Percentiles rank a stretch among this genome's conserved stretches.
phyloP scores from a whole-genome alignment of 1,140 invertebrate species.

The Cephus cinctus region DNA sequence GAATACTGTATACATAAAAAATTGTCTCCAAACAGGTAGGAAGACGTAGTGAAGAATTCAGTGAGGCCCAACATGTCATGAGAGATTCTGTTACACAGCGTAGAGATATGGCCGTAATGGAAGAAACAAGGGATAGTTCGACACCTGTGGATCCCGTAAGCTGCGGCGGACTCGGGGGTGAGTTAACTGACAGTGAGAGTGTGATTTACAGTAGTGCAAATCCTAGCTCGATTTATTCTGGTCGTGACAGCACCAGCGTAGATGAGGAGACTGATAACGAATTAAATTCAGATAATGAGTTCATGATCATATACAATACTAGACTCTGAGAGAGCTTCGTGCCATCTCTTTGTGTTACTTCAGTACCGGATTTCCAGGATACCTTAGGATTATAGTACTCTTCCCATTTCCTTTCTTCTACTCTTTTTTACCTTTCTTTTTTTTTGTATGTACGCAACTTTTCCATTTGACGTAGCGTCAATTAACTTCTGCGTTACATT shows the following conservation, averaged over 20 bases:
- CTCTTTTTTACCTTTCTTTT: too few relatives aligned
- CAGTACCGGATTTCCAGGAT: too few relatives aligned
- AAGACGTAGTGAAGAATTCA: slow-evolving; percentile 72
- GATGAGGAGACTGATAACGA: slow-evolving; percentile 21
- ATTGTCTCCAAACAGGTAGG: slow-evolving; percentile 60
- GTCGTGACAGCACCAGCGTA: slow-evolving; percentile 8
- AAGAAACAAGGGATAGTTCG: slow-evolving; percentile 42
- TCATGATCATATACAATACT: slow-evolving; percentile 42
- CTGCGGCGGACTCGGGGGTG: slow-evolving; percentile 49
- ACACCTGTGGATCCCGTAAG: slow-evolving; percentile 41
- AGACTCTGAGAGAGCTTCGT: slow-evolving; percentile 29
- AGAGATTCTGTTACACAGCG: slow-evolving; percentile 52
- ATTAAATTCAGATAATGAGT: slow-evolving; percentile 32
- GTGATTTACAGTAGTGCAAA: slow-evolving; percentile 20
- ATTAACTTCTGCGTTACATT: too few relatives aligned
- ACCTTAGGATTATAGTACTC: too few relatives aligned
- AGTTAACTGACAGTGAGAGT: slow-evolving; percentile 33
- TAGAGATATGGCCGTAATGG: slow-evolving; percentile 57
- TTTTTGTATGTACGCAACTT: too few relatives aligned
- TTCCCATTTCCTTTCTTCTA: too few relatives aligned
- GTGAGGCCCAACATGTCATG: slow-evolving; percentile 64
- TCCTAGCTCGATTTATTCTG: slow-evolving; percentile 20
- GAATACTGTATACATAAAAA: neutral
- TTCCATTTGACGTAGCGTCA: too few relatives aligned
- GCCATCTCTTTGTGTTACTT: slow-evolving; percentile 4